Evolutionary conservation across 2,113 vertebrate species (phyloP).

Genomic region (Chrysemys picta): DNA sequence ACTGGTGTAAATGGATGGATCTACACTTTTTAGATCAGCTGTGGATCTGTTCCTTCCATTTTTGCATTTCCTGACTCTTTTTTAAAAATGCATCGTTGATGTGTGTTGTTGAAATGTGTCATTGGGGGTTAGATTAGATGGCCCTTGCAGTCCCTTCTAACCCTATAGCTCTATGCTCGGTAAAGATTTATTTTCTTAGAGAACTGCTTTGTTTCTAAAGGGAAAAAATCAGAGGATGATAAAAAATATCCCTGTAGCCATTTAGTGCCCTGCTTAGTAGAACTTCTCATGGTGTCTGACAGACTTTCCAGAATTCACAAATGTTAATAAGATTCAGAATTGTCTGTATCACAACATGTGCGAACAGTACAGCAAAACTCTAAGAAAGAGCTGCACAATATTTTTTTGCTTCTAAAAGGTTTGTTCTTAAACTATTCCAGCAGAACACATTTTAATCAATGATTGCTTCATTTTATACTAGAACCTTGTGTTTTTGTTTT

Average conservation of each 20-base stretch:
- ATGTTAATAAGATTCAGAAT: background rate
- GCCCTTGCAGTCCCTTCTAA: background rate
- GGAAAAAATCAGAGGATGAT: background rate
- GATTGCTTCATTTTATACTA: rapidly evolving
- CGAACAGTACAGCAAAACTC: background rate
- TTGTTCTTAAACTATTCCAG: background rate
- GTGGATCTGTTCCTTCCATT: background rate
- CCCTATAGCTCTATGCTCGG: background rate
- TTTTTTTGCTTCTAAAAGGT: background rate
- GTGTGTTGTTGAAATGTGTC: background rate
- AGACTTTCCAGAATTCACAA: background rate
- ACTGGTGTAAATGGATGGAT: background rate
- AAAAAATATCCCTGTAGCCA: background rate
- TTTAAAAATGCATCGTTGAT: background rate
- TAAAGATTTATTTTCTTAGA: rapidly evolving
- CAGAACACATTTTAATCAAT: background rate
- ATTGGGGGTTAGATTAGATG: background rate
- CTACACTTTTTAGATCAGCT: background rate
- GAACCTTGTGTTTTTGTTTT: background rate
- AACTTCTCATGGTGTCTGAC: background rate
- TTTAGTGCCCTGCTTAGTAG: background rate
- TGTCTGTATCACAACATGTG: background rate
- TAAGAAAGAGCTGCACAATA: background rate
- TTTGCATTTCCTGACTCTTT: background rate
- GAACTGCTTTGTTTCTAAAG: background rate